Base-by-base conservation (phyloP, 2,113 vertebrate genomes). In the Saguinus imperator region DNA sequence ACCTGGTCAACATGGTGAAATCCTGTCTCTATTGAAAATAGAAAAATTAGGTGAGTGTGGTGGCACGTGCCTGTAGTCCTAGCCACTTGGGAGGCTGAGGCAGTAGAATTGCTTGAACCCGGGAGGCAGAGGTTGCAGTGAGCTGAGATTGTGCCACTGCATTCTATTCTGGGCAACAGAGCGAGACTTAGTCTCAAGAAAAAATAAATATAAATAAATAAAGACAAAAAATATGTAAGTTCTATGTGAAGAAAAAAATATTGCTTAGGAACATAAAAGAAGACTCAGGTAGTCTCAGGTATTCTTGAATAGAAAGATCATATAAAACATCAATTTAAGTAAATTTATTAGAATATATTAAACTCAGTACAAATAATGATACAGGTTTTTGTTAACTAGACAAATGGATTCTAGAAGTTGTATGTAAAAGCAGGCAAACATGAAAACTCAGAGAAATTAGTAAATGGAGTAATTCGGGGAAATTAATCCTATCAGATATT, bases 251-350 rank as follows among this genome's bases (percentile, higher is more conserved):
- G 27, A 57, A 87, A 81, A 80, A 70, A 68, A 35, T 85, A 92
- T 84, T 72, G 72, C 27, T 52, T 29, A 80, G 12, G 29, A 80
- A 48, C 5, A 80, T 40, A 52, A 89, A 72, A 80, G 14, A 79
- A 80, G 10, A 86, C n/a, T 32, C 16, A 52, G 52, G 52, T 48
- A 57, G 37, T 83, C 48, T 89, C 57, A 84, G 68, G 3, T 89
- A 68, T 88, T 83, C 37, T 70, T 92, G 81, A 88, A 66, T 55
- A 77, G n/a, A 92, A 73, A 89, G n/a, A 85, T 81, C 75, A 66
- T 48, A 86, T 48, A 58, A 89, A 85, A n/a, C 52, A 45, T 57
- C 25, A 87, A 18, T 82, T 75, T 14, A 48, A 75, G n/a, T 89
- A 66, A 83, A 70, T 43, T 43, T 73, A 87, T n/a, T 87, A 89